A percentile compares a stretch with the other conserved stretches of the same genome.
These are phyloP conservation scores for Drosophila lutescens DNA, from an alignment of 2,888 invertebrate species.

Conservation along the genomic window DNA sequence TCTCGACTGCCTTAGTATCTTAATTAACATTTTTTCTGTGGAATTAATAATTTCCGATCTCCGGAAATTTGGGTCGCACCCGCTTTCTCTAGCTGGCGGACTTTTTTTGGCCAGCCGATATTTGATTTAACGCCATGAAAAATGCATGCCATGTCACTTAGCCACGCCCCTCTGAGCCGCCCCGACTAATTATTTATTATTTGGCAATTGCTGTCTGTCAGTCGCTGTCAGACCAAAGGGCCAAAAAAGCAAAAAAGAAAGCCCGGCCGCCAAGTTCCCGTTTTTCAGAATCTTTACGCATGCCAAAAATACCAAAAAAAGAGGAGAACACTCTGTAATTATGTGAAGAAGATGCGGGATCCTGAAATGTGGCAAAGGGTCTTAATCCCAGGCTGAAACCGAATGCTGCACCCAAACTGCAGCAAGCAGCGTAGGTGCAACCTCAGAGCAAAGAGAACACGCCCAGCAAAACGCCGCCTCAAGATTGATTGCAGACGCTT, in stretches of 20 bases:
- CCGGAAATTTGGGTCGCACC: conserved; percentile 62
- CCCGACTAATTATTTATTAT: conserved; percentile 82
- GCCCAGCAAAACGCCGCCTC: conserved; percentile 66
- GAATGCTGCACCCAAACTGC: conserved; percentile 39
- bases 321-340: conserved; percentile 61
- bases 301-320: conserved; percentile 51
- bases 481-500: conserved; percentile 72
- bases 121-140: conserved; percentile 79
- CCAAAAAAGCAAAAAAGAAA: conserved; percentile 52
- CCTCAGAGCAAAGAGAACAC: conserved; percentile 77
- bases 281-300: conserved; percentile 80
- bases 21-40: conserved; percentile 18
- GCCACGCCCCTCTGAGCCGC: conserved; percentile 69
- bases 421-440: conserved; percentile 79
- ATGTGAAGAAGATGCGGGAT: conserved; percentile 52
- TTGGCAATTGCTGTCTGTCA: conserved; percentile 82
- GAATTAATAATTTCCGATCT: conserved; percentile 27
- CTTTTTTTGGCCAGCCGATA: conserved; percentile 55
- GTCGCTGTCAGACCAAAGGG: conserved; percentile 66
- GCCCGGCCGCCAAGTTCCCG: conserved; percentile 47
- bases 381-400: conserved; percentile 63
- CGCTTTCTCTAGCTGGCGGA: conserved; percentile 67
- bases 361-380: conserved; percentile 59
- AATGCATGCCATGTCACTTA: conserved; percentile 76
- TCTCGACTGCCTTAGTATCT: conserved; percentile 23